Conservation (phyloP, 2,888 invertebrate species). For the Falcaria lacertinaria region DNA sequence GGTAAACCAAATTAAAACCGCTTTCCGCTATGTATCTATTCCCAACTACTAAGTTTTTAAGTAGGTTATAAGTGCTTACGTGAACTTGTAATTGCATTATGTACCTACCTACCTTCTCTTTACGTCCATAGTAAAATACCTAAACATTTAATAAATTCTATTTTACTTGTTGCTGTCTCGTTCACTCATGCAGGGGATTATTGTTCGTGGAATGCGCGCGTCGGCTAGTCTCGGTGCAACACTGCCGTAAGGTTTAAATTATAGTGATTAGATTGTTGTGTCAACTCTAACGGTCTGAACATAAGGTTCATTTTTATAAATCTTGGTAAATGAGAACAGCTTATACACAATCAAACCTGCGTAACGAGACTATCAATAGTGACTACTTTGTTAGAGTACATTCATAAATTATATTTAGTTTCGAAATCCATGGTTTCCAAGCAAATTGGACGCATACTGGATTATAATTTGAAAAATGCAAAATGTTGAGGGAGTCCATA, state of each 20-base stretch:
- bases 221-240: slow-evolving; percentile 70
- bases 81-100: slow-evolving; percentile 71
- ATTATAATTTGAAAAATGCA: neutral
- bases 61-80: slow-evolving; percentile 70
- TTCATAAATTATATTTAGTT: slow-evolving; percentile 66
- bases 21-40: slow-evolving; percentile 13
- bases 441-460: neutral
- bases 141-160: slow-evolving; percentile 77
- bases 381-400: slow-evolving; percentile 73
- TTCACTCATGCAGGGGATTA: slow-evolving; percentile 65
- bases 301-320: slow-evolving; percentile 43
- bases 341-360: slow-evolving; percentile 27
- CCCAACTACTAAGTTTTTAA: slow-evolving; percentile 19
- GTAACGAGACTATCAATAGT: slow-evolving; percentile 68
- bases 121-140: slow-evolving; percentile 72
- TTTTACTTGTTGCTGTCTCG: slow-evolving; percentile 67
- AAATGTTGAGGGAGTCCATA: slow-evolving; percentile 1
- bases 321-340: slow-evolving; percentile 13
- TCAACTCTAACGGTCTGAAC: slow-evolving; percentile 14
- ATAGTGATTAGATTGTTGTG: slow-evolving; percentile 11
- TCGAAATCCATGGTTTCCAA: slow-evolving; percentile 14
- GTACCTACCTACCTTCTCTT: slow-evolving; percentile 70
- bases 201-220: slow-evolving; percentile 76
- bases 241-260: slow-evolving; percentile 42
- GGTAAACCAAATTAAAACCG: no score